Conservation (phyloP, 2,797 vertebrate genomes). For the Hydrophis major region DNA sequence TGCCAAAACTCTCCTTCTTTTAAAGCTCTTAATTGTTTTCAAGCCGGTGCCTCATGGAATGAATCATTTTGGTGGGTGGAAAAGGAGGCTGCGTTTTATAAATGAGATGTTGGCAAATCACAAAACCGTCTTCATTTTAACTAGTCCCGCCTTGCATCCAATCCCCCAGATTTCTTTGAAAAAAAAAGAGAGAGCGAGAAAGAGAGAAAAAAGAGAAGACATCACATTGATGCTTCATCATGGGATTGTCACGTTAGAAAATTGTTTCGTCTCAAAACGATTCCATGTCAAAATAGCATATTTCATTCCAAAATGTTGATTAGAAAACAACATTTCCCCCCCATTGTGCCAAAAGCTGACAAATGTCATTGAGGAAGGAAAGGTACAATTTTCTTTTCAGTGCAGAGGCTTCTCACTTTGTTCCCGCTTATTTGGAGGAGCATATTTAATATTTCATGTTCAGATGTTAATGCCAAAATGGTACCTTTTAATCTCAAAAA, state of each 20-base stretch:
- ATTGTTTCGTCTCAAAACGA: constrained; percentile 8
- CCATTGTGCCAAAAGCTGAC: constrained; percentile 20
- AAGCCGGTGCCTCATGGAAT: neutral
- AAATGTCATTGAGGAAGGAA: constrained; percentile 13
- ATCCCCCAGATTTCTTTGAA: neutral
- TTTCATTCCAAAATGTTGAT: constrained; percentile 34
- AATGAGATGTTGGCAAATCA: neutral
- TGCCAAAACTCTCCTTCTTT: too few relatives aligned
- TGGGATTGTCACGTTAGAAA: constrained; percentile 14
- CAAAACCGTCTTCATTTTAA: neutral
- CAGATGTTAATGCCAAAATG: neutral
- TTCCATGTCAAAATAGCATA: constrained; percentile 25
- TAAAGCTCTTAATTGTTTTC: neutral
- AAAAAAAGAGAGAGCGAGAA: too few relatives aligned
- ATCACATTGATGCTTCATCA: constrained; percentile 4
- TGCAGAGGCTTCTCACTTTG: neutral
- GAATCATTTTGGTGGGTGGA: neutral
- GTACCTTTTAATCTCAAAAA: neutral
- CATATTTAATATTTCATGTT: neutral
- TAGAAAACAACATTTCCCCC: constrained; percentile 7
- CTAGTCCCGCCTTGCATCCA: neutral
- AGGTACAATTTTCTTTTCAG: constrained; percentile 5
- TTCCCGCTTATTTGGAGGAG: neutral
- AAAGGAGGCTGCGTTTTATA: neutral
- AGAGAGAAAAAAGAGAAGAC: neutral